Evolutionary conservation across 2,797 vertebrate genomes (phyloP).

Genomic region (Melanogrammus aeglefinus): DNA sequence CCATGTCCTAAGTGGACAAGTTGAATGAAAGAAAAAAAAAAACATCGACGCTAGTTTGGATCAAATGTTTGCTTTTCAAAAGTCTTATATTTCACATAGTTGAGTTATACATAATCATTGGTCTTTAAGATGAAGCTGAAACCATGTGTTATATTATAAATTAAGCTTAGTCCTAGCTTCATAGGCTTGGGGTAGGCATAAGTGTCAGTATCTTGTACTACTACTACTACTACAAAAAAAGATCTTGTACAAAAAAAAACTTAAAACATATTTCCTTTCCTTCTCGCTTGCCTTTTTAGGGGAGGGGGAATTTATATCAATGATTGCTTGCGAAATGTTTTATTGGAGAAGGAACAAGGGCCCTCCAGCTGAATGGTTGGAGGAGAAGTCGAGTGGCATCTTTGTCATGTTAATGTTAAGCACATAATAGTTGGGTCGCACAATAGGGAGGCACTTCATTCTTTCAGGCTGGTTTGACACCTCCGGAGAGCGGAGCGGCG

Average conservation of each 20-base stretch:
- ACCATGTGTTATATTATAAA: not conserved
- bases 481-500: constrained; percentile 93
- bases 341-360: constrained; percentile 91
- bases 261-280: constrained; percentile 19
- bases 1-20: not conserved
- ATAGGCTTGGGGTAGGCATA: not conserved
- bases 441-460: constrained; percentile 99
- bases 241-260: not conserved
- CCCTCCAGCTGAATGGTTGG: constrained; percentile 93
- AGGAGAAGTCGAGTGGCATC: constrained; percentile 99
- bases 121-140: not conserved
- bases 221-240: not conserved
- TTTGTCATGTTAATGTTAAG: constrained; percentile 99
- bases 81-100: not conserved
- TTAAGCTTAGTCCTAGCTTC: not conserved
- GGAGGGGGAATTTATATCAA: constrained; percentile 83
- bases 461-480: constrained; percentile 94
- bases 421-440: constrained; percentile 97
- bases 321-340: constrained; percentile 96
- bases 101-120: too few relatives aligned
- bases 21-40: not conserved
- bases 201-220: not conserved
- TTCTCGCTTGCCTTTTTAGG: constrained; percentile 10
- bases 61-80: not conserved
- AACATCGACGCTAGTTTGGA: too few relatives aligned